A percentile compares a stretch with the other conserved stretches of the same genome.
Evolutionary conservation across 2,797 vertebrate genomes (phyloP).

Genomic region (Paramormyrops hopkinsi): DNA sequence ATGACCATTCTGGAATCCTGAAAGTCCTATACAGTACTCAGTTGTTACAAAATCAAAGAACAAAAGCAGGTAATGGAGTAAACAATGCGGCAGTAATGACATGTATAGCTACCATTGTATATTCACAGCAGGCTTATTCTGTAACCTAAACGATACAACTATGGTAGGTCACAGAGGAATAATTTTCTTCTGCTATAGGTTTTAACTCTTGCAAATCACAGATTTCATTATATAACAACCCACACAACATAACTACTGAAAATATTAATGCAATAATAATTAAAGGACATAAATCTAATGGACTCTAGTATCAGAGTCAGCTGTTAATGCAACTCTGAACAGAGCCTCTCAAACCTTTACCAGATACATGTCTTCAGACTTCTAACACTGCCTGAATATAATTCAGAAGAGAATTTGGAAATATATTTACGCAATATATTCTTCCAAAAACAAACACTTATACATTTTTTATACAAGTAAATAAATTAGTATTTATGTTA

Average conservation of each 20-base stretch:
- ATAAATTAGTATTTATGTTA: conserved; percentile 10
- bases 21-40: background rate
- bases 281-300: background rate
- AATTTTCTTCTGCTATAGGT: background rate
- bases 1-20: background rate
- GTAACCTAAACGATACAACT: background rate
- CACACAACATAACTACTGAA: background rate
- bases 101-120: background rate
- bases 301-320: background rate
- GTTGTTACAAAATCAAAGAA: background rate
- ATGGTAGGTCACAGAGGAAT: background rate
- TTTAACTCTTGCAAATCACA: background rate
- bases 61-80: background rate
- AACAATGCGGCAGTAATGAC: background rate
- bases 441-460: background rate
- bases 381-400: background rate
- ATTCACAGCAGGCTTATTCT: background rate
- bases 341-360: background rate
- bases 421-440: background rate
- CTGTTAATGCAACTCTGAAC: background rate
- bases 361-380: background rate
- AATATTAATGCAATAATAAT: background rate
- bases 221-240: background rate
- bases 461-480: background rate
- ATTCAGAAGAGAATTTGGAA: background rate